Evolutionary conservation across 2,888 invertebrate genomes (phyloP), one percentile per base, ranked within the genome.

Genomic region (Ormyrus nitidulus): DNA sequence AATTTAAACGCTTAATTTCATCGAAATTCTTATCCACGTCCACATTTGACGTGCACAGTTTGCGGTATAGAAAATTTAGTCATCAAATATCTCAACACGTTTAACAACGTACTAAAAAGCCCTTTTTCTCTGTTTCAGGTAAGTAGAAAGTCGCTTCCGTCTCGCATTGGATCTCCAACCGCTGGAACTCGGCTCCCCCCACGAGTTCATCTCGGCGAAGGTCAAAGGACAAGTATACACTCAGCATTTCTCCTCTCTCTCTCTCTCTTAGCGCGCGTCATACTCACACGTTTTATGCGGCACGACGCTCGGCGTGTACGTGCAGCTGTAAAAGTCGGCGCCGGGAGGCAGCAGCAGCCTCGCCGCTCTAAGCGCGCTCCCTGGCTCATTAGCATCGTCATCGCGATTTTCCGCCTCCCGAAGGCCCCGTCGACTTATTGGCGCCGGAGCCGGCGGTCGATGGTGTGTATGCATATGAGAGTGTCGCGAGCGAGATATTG

Each of bases 41-140:
- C 4, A 34, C 34, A 4, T 34, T 34, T 3, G 1, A 34, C 34
- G 34, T 0, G 34, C 34, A 34, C 34, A 2, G 34, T 4, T 34
- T 0, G 34, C 34, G 34, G 34, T 4, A 34, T 34, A 34, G 34
- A 34, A 34, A 34, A 34, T 34, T 34, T 34, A 34, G 34, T 34
- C 34, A 34, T 34, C 34, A 4, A 34, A 34, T 34, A 34, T 34
- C 4, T 34, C 34, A 34, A 1, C 7, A 44, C 34, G 8, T 44
- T 19, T 64, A 64, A 73, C 56, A 9, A 13, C 54, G 13, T 68
- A 34, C 34, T 34, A 34, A 34, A 34, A 34, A 34, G 34, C 4
- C 34, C 66, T 51, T 75, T 80, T 82, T 68, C 68, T 83, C 66
- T 83, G 79, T 85, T 85, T 19, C 83, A 84, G 83, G 84, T 85